phyloP scores from a whole-genome alignment of 2,113 vertebrate species.

The Sminthopsis crassicaudata region DNA sequence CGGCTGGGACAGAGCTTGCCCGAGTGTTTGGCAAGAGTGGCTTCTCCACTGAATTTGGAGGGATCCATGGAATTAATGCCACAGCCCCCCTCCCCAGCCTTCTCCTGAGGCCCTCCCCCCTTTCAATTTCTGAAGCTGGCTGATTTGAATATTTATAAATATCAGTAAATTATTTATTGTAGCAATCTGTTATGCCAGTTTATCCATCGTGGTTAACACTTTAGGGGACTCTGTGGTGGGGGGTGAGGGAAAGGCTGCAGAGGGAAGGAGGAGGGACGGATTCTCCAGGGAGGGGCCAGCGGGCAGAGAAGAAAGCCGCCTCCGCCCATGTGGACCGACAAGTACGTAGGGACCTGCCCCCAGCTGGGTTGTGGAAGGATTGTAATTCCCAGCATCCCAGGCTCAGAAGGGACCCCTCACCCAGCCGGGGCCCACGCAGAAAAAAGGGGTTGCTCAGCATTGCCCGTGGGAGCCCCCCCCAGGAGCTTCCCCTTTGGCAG shows the following conservation, averaged over 20 bases:
- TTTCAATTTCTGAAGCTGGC: conserved; percentile 90
- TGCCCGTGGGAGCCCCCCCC: no score
- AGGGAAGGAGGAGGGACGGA: not conserved
- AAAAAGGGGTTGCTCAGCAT: accelerated
- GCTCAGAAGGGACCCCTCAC: not conserved
- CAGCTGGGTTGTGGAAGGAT: not conserved
- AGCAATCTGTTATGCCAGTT: conserved; percentile 98
- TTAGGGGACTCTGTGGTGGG: conserved; percentile 81
- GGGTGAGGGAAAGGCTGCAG: conserved; percentile 32
- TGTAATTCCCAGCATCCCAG: no score
- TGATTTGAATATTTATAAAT: conserved; percentile 99
- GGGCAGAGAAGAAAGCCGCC: not conserved
- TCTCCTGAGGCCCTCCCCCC: conserved; percentile 79
- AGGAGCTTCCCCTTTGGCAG: no score
- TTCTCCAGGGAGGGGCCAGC: accelerated
- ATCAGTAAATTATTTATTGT: conserved; percentile 99
- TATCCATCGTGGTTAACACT: conserved; percentile 88
- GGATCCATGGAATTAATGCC: conserved; percentile 82
- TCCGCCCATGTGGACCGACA: not conserved
- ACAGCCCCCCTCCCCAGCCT: conserved; percentile 60
- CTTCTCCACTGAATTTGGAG: conserved; percentile 84
- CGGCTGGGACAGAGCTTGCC: not conserved
- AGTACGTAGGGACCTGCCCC: not conserved
- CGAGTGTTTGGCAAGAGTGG: conserved; percentile 75
- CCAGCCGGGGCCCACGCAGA: not conserved